Base-by-base conservation (phyloP, 23 tunicate species). In the Halocynthia roretzi region DNA sequence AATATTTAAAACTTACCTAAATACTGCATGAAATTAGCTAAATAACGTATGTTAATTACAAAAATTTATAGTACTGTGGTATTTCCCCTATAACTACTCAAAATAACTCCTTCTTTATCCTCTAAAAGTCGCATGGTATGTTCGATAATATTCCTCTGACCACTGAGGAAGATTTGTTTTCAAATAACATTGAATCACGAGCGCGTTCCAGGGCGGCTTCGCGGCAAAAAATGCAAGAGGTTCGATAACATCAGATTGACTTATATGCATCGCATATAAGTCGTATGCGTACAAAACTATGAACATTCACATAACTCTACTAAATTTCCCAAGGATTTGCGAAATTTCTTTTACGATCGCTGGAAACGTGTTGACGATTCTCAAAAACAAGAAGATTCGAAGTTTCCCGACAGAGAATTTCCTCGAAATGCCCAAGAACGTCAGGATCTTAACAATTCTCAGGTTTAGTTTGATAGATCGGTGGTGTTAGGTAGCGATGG, bases 171-270 rank as follows among this genome's bases (percentile, higher is more conserved):
- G 70, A 65, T 20, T 20, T 65, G 9, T 65, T 20, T 65, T 65
- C 70, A 15, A 65, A 65, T 48, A 48, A 65, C 70, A 6, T 6
- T 1, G 70, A 65, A 65, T 65, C 86, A 56, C 75, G 93, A 56
- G 76, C 86, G 8, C 80, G 86, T 22, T 87, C 93, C 20, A 82
- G 93, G 62, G 93, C 93, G 5, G 86, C 81, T 54, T 87, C 93
- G 61, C 68, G 93, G 40, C 93, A 87, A 51, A 64, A 81, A 71
- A 81, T 87, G 86, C 93, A 80, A 63, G 93, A 87, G 93, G 93
- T 87, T 31, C 51, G 53, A 19, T 14, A 0, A 20, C 23, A 63
- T 67, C 71, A 67, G 44, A 18, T 67, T 58, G 63, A 14, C 44
- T 31, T 31, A 31, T 31, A 31, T 31, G 44, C 44, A 31, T 31